Conservation (phyloP, 2,888 invertebrate species). For the Parnassius apollo region DNA sequence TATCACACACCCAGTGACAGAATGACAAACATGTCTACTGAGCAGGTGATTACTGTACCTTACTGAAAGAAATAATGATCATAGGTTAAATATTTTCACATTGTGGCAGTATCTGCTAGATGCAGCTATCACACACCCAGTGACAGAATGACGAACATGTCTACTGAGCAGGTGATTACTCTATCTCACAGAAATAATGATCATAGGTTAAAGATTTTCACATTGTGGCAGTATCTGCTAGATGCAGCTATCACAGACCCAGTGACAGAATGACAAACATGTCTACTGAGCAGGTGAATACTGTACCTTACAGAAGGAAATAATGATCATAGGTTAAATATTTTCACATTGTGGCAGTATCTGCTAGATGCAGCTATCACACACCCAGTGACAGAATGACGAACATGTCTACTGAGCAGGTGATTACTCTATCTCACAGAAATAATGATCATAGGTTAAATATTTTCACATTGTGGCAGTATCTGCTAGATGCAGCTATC, state of each 20-base stretch:
- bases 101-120: too few relatives aligned
- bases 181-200: too few relatives aligned
- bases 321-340: not conserved
- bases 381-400: constrained; percentile 38
- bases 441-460: too few relatives aligned
- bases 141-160: constrained; percentile 8
- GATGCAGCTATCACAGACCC: constrained; percentile 6
- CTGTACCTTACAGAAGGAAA: constrained; percentile 23
- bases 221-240: constrained; percentile 9
- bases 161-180: not conserved
- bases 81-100: too few relatives aligned
- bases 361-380: constrained; percentile 32
- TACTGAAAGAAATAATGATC: too few relatives aligned
- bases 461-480: too few relatives aligned
- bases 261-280: constrained; percentile 33
- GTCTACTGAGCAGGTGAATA: constrained; percentile 16
- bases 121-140: not conserved
- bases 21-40: too few relatives aligned
- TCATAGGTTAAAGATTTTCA: not conserved
- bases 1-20: too few relatives aligned
- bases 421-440: too few relatives aligned
- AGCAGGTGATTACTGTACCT: too few relatives aligned
- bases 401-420: constrained; percentile 30
- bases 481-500: too few relatives aligned
- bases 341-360: constrained; percentile 4